phyloP scores from a whole-genome alignment of 2,888 invertebrate species.

The Ennomos quercinarius region DNA sequence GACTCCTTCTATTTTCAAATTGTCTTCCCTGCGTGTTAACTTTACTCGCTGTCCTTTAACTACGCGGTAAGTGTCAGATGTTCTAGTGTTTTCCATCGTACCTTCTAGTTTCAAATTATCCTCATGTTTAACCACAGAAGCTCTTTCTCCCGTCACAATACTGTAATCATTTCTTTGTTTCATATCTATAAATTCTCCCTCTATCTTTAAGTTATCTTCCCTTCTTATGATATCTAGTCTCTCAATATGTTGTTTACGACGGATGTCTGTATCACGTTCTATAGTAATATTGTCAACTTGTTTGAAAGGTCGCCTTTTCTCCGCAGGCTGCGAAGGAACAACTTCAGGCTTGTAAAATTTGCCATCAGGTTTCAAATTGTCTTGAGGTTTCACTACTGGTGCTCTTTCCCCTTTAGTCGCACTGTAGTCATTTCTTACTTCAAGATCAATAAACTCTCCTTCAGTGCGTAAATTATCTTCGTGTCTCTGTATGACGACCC shows the following conservation, averaged over 20 bases:
- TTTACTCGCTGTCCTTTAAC: conserved; percentile 85
- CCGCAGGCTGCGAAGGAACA: conserved; percentile 80
- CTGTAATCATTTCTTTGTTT: conserved; percentile 84
- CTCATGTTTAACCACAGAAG: conserved; percentile 83
- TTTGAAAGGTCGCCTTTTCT: conserved; percentile 83
- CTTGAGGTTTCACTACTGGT: conserved; percentile 86
- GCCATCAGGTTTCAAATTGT: conserved; percentile 87
- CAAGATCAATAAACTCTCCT: conserved; percentile 82
- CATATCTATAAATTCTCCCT: conserved; percentile 86
- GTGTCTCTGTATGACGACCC: conserved; percentile 78
- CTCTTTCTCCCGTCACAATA: conserved; percentile 78
- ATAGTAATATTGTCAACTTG: conserved; percentile 87
- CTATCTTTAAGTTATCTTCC: conserved; percentile 87
- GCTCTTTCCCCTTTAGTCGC: conserved; percentile 86
- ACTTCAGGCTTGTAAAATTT: conserved; percentile 82
- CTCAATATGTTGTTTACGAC: conserved; percentile 78
- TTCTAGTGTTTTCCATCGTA: conserved; percentile 81
- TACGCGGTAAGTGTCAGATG: conserved; percentile 83
- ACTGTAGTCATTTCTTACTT: conserved; percentile 81
- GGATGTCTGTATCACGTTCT: conserved; percentile 69
- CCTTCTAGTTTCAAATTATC: conserved; percentile 89
- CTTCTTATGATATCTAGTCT: conserved; percentile 86
- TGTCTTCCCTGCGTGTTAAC: conserved; percentile 82
- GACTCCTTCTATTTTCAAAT: conserved; percentile 88
- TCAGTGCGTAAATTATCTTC: conserved; percentile 86